Evolutionary conservation across 1,140 invertebrate genomes (phyloP), one percentile per base, ranked within the genome.

Genomic region (Elymnias hypermnestra): DNA sequence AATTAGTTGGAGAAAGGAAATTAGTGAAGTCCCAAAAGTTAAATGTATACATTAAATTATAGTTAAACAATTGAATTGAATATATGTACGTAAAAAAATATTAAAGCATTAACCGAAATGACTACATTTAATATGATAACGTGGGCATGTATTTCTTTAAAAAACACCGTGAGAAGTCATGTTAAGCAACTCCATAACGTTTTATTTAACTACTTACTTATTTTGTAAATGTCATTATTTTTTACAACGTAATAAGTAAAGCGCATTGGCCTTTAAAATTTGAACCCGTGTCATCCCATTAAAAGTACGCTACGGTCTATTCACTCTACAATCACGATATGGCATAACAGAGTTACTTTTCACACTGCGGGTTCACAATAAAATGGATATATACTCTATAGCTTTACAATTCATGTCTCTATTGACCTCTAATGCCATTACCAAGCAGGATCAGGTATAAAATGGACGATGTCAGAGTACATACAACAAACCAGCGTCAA

Each of bases 221-320:
- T 13, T 36, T 36, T 17, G 33, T 19, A 36, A 36, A 18, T 10
- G 33, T 36, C 33, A 17, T 36, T 36, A 36, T 36, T 36, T 36
- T 36, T 36, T 36, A 36, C 33, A 36, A 21, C 7, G 33, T 13
- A 36, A 36, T 36, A 36, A 36, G 33, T 15, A 36, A 36, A 36
- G 18, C 15, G 17, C 33, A 19, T 19, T 36, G 33, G 33, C 19
- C 33, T 36, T 36, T 36, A 19, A 36, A 15, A 21, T 36, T 36
- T 36, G 33, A 36, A 36, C 33, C 33, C 33, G 18, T 10, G 33
- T 36, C 17, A 36, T 36, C 15, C 15, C 15, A 36, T 36, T 36
- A 36, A 36, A 36, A 36, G 33, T 36, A 36, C 33, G 12, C 15
- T 10, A 18, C 9, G 8, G 33, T 36, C 33, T 36, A 36, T 36